phyloP scores from a whole-genome alignment of 2,113 vertebrate genomes.

The Mus pahari region DNA sequence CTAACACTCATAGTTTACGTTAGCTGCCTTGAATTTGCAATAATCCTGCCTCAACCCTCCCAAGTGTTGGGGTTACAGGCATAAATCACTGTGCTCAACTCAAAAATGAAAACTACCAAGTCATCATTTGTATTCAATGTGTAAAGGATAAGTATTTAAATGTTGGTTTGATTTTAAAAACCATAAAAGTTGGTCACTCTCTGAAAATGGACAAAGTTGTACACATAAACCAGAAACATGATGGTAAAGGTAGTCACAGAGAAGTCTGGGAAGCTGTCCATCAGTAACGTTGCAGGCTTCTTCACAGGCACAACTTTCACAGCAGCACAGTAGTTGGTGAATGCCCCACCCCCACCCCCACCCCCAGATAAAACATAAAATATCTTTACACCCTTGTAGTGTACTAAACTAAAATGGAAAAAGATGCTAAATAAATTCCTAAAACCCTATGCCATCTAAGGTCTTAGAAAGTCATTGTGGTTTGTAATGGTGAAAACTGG shows the following conservation, averaged over 20 bases:
- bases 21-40: background rate
- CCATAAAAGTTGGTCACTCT: slow-evolving; percentile 35
- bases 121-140: background rate
- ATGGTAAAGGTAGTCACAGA: background rate
- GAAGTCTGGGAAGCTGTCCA: background rate
- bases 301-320: slow-evolving; percentile 13
- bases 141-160: background rate
- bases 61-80: background rate
- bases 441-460: slow-evolving; percentile 24
- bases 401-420: slow-evolving; percentile 42
- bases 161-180: background rate
- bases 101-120: background rate
- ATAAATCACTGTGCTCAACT: background rate
- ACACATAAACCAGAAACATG: slow-evolving; percentile 39
- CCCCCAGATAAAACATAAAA: slow-evolving; percentile 32
- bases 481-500: slow-evolving; percentile 34
- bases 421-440: slow-evolving; percentile 50
- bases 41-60: background rate
- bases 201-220: slow-evolving; percentile 11
- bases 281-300: background rate
- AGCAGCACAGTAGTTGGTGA: background rate
- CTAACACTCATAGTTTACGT: background rate
- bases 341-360: background rate
- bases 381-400: slow-evolving; percentile 17
- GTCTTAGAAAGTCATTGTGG: background rate